These are phyloP conservation scores for Avahi laniger DNA, from an alignment of 2,797 vertebrate genomes.

Conservation along the genomic window DNA sequence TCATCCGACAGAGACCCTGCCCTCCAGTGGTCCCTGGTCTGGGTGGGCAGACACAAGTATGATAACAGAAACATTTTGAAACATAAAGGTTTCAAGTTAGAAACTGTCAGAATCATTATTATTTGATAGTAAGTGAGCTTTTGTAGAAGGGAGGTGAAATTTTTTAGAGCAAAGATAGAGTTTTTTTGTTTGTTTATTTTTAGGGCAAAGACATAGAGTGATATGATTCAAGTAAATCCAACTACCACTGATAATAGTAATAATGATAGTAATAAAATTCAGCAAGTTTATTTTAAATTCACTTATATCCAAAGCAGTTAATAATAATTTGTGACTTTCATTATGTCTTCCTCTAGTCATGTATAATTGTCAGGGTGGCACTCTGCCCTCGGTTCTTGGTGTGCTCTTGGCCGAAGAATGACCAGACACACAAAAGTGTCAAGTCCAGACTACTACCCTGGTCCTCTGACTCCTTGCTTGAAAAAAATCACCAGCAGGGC, in stretches of 20 bases:
- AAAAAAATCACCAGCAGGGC: no score
- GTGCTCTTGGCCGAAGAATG: no score
- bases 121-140: background rate
- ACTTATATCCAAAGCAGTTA: background rate
- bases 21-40: background rate
- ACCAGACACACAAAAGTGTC: no score
- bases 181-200: background rate
- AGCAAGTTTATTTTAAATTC: background rate
- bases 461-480: no score
- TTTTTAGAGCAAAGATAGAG: background rate
- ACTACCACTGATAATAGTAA: background rate
- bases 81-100: background rate
- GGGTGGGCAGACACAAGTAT: background rate
- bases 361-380: background rate
- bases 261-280: background rate
- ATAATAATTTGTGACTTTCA: background rate
- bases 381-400: no score
- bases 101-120: background rate
- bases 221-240: background rate
- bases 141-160: background rate
- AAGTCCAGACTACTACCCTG: no score
- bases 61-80: background rate
- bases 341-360: background rate
- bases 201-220: background rate
- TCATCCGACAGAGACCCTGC: background rate